Evolutionary conservation across 2,113 vertebrate genomes (phyloP).

Genomic region (Poeciliopsis turrubarensis): DNA sequence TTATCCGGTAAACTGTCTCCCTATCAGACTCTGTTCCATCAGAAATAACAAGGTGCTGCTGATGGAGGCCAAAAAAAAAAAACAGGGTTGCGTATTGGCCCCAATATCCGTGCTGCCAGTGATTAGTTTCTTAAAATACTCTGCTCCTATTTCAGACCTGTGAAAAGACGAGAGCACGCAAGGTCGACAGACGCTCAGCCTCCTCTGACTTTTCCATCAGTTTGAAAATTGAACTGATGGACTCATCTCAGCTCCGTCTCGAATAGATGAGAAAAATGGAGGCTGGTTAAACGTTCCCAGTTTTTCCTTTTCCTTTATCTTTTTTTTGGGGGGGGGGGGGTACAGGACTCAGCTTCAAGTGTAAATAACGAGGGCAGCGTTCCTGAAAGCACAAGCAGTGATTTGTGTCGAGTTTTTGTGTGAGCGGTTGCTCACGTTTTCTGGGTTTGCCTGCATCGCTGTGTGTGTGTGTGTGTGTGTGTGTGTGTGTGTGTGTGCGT

Average conservation of each 20-base stretch:
- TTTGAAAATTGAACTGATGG: slow-evolving; percentile 31
- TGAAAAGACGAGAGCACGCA: slow-evolving; percentile 12
- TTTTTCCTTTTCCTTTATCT: background rate
- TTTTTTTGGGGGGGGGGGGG: background rate
- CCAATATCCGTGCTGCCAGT: background rate
- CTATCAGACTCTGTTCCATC: slow-evolving; percentile 55
- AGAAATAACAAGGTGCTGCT: slow-evolving; percentile 48
- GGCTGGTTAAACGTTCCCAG: slow-evolving; percentile 9
- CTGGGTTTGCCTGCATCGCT: slow-evolving; percentile 15
- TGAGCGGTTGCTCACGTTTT: background rate
- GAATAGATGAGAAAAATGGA: slow-evolving; percentile 34
- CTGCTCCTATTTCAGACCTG: slow-evolving; percentile 6
- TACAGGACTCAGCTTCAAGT: background rate
- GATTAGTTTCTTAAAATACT: slow-evolving; percentile 51
- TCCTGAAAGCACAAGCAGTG: background rate
- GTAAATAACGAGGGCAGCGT: background rate
- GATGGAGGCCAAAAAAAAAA: slow-evolving; percentile 35
- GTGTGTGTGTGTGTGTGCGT: background rate
- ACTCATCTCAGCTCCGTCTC: slow-evolving; percentile 5
- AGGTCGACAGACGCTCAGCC: slow-evolving; percentile 22
- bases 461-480: slow-evolving; percentile 3
- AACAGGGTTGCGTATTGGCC: slow-evolving; percentile 12
- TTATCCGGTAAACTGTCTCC: slow-evolving; percentile 18
- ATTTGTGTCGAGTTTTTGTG: background rate
- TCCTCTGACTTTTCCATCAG: slow-evolving; percentile 56